Percentiles rank a stretch among this genome's conserved stretches.
Conservation (phyloP, 1,140 invertebrate genomes). For the Heliconius himera region DNA sequence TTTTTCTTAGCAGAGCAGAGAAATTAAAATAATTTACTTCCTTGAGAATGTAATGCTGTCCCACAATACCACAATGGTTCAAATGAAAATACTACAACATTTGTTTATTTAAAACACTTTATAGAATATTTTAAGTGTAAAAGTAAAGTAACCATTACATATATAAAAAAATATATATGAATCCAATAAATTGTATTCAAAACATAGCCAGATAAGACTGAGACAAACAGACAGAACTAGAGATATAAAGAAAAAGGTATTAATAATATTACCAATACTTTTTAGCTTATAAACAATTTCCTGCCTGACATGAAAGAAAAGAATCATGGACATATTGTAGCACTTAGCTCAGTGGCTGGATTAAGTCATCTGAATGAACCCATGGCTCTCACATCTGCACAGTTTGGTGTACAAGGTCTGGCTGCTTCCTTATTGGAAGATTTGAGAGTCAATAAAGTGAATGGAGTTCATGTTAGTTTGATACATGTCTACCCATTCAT, state of each 20-base stretch:
- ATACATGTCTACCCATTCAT: constrained; percentile 86
- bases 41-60: no score
- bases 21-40: no score
- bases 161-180: no score
- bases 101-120: no score
- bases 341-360: constrained; percentile 87
- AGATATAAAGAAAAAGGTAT: background rate
- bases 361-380: constrained; percentile 84
- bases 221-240: no score
- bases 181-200: no score
- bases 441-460: constrained; percentile 80
- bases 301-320: constrained; percentile 85
- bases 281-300: constrained; percentile 85
- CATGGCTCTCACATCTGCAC: constrained; percentile 86
- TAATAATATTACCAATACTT: constrained; percentile 30
- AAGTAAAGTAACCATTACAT: no score
- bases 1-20: no score
- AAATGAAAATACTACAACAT: no score
- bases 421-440: constrained; percentile 84
- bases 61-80: no score
- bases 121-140: no score
- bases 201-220: no score
- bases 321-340: constrained; percentile 86
- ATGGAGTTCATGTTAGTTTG: constrained; percentile 82
- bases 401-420: constrained; percentile 87